These are phyloP conservation scores for Cotesia glomerata DNA, from an alignment of 1,140 invertebrate species.

Conservation along the genomic window DNA sequence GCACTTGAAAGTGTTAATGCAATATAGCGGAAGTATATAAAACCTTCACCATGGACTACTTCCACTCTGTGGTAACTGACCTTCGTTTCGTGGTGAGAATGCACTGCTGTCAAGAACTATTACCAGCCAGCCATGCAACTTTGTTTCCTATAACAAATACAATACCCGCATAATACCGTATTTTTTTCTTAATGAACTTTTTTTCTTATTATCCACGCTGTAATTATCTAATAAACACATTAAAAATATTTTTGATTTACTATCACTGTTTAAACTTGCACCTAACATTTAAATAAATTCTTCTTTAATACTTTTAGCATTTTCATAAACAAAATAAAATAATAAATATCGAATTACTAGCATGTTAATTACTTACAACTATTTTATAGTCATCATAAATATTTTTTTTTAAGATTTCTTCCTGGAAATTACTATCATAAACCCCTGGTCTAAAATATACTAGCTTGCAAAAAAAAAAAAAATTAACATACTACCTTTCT, in stretches of 20 bases:
- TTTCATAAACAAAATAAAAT: too few species aligned
- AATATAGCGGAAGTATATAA: slow-evolving; percentile 9
- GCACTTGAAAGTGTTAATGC: too few species aligned
- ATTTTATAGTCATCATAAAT: too few species aligned
- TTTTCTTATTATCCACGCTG: not conserved
- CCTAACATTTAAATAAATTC: not conserved
- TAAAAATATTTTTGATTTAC: not conserved
- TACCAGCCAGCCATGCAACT: slow-evolving; percentile 1
- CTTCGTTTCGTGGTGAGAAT: slow-evolving; percentile 26
- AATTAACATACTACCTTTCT: too few species aligned
- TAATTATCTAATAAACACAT: not conserved
- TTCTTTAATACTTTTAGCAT: too few species aligned
- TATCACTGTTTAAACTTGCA: not conserved
- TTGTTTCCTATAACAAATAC: not conserved
- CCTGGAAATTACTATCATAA: too few species aligned
- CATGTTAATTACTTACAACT: too few species aligned
- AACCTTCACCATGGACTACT: slow-evolving; percentile 27
- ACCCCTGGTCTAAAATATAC: too few species aligned
- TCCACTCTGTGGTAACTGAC: slow-evolving; percentile 28
- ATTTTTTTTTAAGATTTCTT: too few species aligned
- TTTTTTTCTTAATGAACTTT: slow-evolving; percentile 2
- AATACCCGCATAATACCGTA: slow-evolving; percentile 1
- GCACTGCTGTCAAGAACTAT: slow-evolving; percentile 21
- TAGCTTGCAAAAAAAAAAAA: too few species aligned
- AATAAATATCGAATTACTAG: too few species aligned